Evolutionary conservation across 2,888 invertebrate species (phyloP).

Genomic region (Apomyelois bistriatella): DNA sequence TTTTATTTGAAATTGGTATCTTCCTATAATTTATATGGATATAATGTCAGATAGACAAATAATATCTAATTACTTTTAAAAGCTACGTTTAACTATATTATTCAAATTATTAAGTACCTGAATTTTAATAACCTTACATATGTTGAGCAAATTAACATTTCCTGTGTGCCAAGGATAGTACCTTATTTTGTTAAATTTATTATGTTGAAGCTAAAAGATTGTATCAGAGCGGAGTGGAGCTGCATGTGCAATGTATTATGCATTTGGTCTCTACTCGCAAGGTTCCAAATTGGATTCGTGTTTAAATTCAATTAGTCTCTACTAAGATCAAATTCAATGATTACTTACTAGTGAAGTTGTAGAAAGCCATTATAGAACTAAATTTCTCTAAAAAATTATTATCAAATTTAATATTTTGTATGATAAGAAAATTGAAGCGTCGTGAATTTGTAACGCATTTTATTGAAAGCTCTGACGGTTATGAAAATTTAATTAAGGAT

Average conservation of each 20-base stretch:
- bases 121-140: constrained; percentile 12
- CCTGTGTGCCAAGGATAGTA: constrained; percentile 37
- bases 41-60: no score
- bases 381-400: no score
- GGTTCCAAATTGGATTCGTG: constrained; percentile 37
- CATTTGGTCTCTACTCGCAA: constrained; percentile 25
- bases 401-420: no score
- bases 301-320: constrained; percentile 42
- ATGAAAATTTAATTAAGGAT: no score
- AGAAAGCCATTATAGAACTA: not conserved
- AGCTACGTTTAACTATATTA: not conserved
- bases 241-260: constrained; percentile 37
- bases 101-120: constrained; percentile 2
- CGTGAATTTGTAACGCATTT: no score
- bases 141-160: constrained; percentile 25
- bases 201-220: constrained; percentile 20
- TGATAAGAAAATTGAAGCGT: no score
- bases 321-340: constrained; percentile 29
- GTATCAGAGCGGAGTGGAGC: constrained; percentile 24
- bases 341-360: constrained; percentile 32
- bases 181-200: constrained; percentile 22
- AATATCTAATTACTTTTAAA: no score
- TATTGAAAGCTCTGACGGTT: no score
- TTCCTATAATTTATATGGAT: no score
- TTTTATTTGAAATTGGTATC: no score